phyloP scores from a whole-genome alignment of 1,140 invertebrate species.

The Ostrea edulis region DNA sequence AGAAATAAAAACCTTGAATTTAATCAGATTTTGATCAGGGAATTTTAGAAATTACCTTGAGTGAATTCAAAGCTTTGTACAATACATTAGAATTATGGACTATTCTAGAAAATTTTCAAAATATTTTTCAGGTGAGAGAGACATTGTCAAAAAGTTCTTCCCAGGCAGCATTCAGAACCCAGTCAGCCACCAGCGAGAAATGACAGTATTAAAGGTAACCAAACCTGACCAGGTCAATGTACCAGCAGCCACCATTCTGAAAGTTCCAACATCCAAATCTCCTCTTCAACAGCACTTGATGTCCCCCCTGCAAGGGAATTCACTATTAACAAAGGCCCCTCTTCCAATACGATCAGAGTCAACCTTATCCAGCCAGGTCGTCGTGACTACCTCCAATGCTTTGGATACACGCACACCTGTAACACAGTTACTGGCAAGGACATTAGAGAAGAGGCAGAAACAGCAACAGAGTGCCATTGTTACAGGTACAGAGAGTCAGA shows the following conservation, averaged over 20 bases:
- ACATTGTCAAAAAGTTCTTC: conserved; percentile 20
- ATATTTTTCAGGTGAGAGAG: neutral
- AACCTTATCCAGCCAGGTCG: neutral
- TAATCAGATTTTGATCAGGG: too few species aligned
- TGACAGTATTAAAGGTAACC: conserved; percentile 48
- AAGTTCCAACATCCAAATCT: conserved; percentile 22
- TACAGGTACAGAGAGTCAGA: conserved; percentile 26
- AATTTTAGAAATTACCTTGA: too few species aligned
- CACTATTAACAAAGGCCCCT: neutral
- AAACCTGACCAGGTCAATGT: conserved; percentile 68
- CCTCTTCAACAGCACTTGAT: conserved; percentile 17
- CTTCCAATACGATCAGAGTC: neutral
- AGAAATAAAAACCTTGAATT: too few species aligned
- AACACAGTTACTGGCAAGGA: conserved; percentile 43
- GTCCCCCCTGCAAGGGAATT: neutral
- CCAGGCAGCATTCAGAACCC: neutral
- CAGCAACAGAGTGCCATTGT: conserved; percentile 27
- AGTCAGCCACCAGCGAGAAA: conserved; percentile 18
- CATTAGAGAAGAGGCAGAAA: conserved; percentile 32
- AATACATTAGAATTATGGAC: too few species aligned
- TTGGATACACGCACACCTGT: conserved; percentile 36
- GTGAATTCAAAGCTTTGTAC: too few species aligned
- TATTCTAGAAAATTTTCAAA: too few species aligned
- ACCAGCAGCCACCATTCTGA: conserved; percentile 11
- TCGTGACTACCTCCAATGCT: neutral